These are phyloP conservation scores for Brachionus manjavacas DNA, from an alignment of 1,140 invertebrate species.

Conservation along the genomic window DNA sequence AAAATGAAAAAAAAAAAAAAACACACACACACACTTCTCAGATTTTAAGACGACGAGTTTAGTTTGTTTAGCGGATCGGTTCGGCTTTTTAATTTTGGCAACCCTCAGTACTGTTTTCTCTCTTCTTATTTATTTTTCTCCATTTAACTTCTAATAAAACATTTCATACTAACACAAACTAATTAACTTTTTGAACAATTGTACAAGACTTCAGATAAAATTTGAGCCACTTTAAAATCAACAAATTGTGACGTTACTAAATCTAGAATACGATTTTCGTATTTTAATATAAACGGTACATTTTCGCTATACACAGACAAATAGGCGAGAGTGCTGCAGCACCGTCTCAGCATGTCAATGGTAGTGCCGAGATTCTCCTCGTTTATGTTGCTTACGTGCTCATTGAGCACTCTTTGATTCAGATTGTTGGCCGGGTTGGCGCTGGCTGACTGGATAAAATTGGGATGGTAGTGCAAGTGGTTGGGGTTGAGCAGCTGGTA, in stretches of 20 bases:
- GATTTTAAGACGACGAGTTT: background rate
- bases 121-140: background rate
- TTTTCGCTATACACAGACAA: conserved; percentile 27
- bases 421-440: background rate
- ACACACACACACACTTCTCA: background rate
- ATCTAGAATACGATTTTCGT: conserved; percentile 39
- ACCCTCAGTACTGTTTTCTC: background rate
- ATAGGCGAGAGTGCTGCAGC: background rate
- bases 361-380: conserved; percentile 24
- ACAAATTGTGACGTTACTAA: conserved; percentile 40
- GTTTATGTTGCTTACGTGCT: background rate
- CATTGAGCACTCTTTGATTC: background rate
- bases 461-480: conserved; percentile 1
- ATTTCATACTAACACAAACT: background rate
- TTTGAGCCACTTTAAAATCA: conserved; percentile 37
- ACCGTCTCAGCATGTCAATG: conserved; percentile 34
- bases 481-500: background rate
- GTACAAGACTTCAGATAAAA: conserved; percentile 35
- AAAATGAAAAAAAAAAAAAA: background rate
- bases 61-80: background rate
- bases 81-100: background rate
- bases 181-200: conserved; percentile 28
- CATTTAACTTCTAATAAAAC: background rate
- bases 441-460: background rate
- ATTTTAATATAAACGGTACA: conserved; percentile 12